Conservation (phyloP, 1,140 invertebrate species). For the Pachypsylla venusta region DNA sequence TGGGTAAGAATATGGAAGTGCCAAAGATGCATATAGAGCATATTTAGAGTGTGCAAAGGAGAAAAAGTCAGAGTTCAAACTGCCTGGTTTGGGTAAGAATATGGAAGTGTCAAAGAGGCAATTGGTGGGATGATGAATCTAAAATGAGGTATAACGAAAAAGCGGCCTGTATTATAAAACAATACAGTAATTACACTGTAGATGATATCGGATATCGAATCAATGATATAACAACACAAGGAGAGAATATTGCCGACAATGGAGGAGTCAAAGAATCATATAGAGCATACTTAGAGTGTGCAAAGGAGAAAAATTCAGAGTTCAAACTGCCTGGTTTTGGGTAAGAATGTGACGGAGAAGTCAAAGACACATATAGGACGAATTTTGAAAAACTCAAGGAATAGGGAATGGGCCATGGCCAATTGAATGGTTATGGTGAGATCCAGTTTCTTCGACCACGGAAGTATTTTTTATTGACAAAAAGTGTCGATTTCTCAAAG, state of each 20-base stretch:
- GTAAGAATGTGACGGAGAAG: too few relatives aligned
- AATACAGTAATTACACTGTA: slow-evolving; percentile 58
- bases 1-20: slow-evolving; percentile 37
- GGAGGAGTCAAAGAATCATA: slow-evolving; percentile 47
- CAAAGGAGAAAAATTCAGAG: slow-evolving; percentile 36
- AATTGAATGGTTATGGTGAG: too few relatives aligned
- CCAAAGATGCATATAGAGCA: slow-evolving; percentile 43
- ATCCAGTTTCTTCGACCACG: too few relatives aligned
- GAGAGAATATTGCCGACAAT: slow-evolving; percentile 55
- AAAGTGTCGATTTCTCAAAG: too few relatives aligned
- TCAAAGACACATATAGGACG: too few relatives aligned
- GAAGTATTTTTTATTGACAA: too few relatives aligned
- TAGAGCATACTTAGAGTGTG: slow-evolving; percentile 33
- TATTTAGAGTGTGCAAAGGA: slow-evolving; percentile 30
- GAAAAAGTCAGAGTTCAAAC: slow-evolving; percentile 36
- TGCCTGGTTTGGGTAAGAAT: slow-evolving; percentile 36
- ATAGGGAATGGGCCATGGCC: too few relatives aligned
- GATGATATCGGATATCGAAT: slow-evolving; percentile 26
- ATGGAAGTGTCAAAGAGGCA: too few relatives aligned
- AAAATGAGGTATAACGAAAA: slow-evolving; percentile 50
- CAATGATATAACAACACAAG: slow-evolving; percentile 38
- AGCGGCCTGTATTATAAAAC: slow-evolving; percentile 72
- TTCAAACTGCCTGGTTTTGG: slow-evolving; percentile 36
- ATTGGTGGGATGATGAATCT: slow-evolving; percentile 74
- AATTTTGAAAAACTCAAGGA: too few relatives aligned